Conservation (phyloP, 2,797 vertebrate species). For the Diglossa cyanea region DNA sequence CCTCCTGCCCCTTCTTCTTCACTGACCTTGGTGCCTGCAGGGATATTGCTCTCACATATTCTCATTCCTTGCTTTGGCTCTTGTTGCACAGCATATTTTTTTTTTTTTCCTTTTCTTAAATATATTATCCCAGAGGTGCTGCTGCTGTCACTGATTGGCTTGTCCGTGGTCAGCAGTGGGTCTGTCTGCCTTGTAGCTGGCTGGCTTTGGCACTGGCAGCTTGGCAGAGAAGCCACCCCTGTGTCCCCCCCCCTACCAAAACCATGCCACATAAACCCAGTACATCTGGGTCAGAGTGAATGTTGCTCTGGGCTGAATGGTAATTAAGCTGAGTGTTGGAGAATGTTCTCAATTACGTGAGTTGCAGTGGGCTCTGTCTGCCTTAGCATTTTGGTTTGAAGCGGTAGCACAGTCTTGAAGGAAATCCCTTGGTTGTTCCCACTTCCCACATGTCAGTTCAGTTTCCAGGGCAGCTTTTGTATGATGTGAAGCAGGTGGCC, state of each 20-base stretch:
- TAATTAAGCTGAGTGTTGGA: not conserved
- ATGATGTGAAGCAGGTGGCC: not conserved
- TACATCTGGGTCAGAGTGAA: not conserved
- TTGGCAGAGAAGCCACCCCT: not conserved
- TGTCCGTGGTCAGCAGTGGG: not conserved
- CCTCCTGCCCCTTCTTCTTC: not conserved
- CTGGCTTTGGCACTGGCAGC: not conserved
- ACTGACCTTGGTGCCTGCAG: not conserved
- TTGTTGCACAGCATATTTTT: not conserved
- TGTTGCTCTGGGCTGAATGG: not conserved
- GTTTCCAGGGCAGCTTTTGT: not conserved
- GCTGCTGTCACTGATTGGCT: not conserved
- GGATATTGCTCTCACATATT: not conserved
- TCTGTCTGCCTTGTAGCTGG: not conserved
- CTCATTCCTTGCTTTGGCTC: not conserved
- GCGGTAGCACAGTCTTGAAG: not conserved
- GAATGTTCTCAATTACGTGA: not conserved
- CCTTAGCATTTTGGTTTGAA: not conserved
- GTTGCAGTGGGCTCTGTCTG: not conserved
- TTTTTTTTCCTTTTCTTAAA: not conserved
- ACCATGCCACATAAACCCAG: fast-evolving
- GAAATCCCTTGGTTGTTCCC: not conserved
- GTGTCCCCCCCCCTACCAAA: not conserved
- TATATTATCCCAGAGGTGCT: not conserved
- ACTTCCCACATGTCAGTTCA: not conserved